phyloP scores from a whole-genome alignment of 2,888 invertebrate genomes.

The Macrostomum cliftonense region DNA sequence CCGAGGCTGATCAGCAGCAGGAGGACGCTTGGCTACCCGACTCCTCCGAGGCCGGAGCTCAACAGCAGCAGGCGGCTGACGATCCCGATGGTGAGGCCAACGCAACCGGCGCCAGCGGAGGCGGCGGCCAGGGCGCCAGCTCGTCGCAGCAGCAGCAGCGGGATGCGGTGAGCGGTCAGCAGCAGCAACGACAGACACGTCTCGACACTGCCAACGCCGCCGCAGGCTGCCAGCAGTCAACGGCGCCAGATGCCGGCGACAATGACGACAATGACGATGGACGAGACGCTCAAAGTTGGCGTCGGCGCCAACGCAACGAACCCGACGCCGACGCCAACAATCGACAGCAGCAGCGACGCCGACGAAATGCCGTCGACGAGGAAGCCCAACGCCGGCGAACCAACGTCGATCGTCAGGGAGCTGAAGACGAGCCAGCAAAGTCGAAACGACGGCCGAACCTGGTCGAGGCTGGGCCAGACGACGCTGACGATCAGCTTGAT shows the following conservation, averaged over 20 bases:
- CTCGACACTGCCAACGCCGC: not conserved
- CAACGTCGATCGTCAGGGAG: not conserved
- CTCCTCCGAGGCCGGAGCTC: not conserved
- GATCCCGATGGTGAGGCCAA: constrained; percentile 15
- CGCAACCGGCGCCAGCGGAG: constrained; percentile 29
- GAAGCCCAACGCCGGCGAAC: too few relatives aligned
- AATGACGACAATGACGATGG: not conserved
- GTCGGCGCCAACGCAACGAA: too few relatives aligned
- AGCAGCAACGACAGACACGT: not conserved
- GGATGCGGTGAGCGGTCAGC: not conserved
- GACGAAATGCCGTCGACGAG: too few relatives aligned
- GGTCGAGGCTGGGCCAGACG: constrained; percentile 33
- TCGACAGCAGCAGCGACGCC: too few relatives aligned
- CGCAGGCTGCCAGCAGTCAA: not conserved
- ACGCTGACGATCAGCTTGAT: constrained; percentile 11
- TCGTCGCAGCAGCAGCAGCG: constrained; percentile 1
- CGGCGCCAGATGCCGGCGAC: not conserved
- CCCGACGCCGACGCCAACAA: too few relatives aligned
- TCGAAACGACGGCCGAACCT: constrained; percentile 21
- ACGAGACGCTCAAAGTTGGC: not conserved
- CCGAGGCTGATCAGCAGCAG: constrained; percentile 30
- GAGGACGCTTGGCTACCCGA: not conserved
- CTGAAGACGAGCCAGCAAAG: constrained; percentile 17
- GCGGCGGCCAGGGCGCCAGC: constrained; percentile 38
- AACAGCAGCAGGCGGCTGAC: not conserved